A percentile compares a stretch with the other conserved stretches of the same genome.
phyloP scores from a whole-genome alignment of 1,140 invertebrate species.

The Pogonomyrmex californicus region DNA sequence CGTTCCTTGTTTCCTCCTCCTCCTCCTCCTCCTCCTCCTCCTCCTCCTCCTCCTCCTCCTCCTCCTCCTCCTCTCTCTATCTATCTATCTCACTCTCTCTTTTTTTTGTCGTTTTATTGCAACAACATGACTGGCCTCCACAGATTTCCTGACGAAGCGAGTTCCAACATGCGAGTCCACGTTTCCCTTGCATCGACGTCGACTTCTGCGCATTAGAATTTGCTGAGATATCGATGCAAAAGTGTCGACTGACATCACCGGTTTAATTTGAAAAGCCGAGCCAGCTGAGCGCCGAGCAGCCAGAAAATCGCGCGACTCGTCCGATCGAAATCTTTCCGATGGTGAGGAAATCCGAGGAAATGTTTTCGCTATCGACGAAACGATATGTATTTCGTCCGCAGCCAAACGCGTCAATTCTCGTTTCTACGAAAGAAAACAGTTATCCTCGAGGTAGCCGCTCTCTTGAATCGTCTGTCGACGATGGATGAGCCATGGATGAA shows the following conservation, averaged over 20 bases:
- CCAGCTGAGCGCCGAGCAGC: not conserved
- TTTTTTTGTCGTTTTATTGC: not conserved
- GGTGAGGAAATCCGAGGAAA: no score
- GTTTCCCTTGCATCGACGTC: no score
- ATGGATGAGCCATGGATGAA: no score
- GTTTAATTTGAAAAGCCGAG: not conserved
- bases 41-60: not conserved
- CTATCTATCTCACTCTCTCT: no score
- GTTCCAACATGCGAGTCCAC: not conserved
- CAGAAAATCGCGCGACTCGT: not conserved
- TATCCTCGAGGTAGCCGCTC: no score
- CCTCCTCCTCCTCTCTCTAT: not conserved
- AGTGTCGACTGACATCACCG: not conserved
- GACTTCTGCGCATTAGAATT: no score
- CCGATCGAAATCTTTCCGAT: no score
- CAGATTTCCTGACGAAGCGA: not conserved
- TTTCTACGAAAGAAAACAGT: no score
- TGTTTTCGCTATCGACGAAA: no score
- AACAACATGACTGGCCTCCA: not conserved
- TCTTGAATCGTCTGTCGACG: no score
- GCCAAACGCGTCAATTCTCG: no score
- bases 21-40: not conserved
- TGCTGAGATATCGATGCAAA: not conserved
- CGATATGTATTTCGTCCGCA: no score
- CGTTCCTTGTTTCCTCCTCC: not conserved